These are phyloP conservation scores for Nesoenas mayeri DNA, from an alignment of 2,113 vertebrate genomes.

Conservation along the genomic window DNA sequence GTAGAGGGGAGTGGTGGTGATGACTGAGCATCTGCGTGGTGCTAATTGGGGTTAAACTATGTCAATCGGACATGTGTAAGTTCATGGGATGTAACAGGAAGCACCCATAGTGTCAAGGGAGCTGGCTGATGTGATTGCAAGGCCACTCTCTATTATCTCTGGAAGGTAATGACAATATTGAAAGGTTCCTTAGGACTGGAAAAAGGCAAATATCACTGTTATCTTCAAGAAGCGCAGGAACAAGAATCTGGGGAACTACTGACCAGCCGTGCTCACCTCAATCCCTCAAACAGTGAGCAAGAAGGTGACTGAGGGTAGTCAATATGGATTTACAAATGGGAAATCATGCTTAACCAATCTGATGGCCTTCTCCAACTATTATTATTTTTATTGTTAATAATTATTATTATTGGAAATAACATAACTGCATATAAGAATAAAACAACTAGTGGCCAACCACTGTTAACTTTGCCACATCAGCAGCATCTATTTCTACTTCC, in stretches of 20 bases:
- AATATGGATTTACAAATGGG: not conserved
- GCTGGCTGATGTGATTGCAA: not conserved
- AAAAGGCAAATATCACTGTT: not conserved
- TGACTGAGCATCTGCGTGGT: no score
- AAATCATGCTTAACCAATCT: not conserved
- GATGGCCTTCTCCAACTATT: not conserved
- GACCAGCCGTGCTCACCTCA: not conserved
- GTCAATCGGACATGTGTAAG: not conserved
- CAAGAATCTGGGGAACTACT: not conserved
- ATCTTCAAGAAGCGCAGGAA: not conserved
- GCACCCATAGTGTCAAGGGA: not conserved
- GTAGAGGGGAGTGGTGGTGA: no score
- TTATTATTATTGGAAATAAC: not conserved
- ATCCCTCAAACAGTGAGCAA: not conserved
- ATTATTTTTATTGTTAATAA: not conserved
- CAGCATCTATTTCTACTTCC: not conserved
- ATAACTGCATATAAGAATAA: not conserved
- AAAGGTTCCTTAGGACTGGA: not conserved
- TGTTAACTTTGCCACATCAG: not conserved
- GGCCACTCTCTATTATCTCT: not conserved
- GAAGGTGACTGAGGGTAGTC: not conserved
- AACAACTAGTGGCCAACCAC: not conserved
- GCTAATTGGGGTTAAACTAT: no score
- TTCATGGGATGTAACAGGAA: not conserved
- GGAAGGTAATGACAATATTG: not conserved